phyloP scores from a whole-genome alignment of 1,140 invertebrate genomes.

The Pachypeltis micranthus region DNA sequence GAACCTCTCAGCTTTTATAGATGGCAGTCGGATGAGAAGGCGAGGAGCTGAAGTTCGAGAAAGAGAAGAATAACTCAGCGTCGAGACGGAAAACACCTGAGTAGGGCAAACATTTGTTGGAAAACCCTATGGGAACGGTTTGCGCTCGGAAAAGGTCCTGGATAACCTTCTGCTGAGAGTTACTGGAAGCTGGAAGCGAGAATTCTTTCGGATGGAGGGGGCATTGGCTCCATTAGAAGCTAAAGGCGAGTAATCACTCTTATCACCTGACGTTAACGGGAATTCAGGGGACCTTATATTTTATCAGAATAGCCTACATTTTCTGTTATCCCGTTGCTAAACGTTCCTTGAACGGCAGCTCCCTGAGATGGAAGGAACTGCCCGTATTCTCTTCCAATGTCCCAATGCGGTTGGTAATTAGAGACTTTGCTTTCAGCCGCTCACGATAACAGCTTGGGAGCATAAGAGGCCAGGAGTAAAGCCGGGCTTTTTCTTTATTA shows the following conservation, averaged over 20 bases:
- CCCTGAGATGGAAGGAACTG: no score
- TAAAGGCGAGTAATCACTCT: background rate
- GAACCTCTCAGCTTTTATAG: no score
- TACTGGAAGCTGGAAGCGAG: background rate
- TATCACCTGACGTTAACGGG: slow-evolving; percentile 6
- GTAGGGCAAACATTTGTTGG: background rate
- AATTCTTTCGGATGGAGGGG: slow-evolving; percentile 1
- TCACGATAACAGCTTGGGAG: no score
- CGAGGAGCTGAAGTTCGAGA: background rate
- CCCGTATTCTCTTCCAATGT: no score
- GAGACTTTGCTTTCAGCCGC: no score
- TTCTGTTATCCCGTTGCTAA: no score
- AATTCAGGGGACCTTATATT: slow-evolving; percentile 7
- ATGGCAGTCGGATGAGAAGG: background rate
- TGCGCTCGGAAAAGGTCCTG: background rate
- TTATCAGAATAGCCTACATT: background rate
- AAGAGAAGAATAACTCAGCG: slow-evolving; percentile 3
- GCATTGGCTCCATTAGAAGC: background rate
- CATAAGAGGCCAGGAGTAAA: no score
- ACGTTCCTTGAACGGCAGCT: no score
- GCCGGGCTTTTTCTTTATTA: no score
- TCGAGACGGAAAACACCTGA: background rate
- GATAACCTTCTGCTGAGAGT: background rate
- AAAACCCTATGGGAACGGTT: background rate
- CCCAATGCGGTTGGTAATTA: no score